phyloP scores from a whole-genome alignment of 2,113 vertebrate species.

The Heterotis niloticus region DNA sequence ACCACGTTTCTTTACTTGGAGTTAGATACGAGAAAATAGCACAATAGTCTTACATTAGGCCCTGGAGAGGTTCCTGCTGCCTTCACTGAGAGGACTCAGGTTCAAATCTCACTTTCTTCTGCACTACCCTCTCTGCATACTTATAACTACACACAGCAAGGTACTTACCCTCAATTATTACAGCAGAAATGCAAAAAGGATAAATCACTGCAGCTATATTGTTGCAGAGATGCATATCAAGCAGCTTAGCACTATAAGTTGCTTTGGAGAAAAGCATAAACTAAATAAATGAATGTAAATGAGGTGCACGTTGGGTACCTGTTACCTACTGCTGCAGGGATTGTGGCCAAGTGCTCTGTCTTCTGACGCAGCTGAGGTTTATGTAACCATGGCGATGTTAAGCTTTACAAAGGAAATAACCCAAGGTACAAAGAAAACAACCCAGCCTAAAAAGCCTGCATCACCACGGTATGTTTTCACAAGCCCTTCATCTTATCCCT shows the following conservation, averaged over 20 bases:
- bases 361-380: constrained; percentile 5
- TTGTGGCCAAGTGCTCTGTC: background rate
- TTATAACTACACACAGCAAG: too few species aligned
- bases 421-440: background rate
- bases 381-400: background rate
- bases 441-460: background rate
- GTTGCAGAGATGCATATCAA: too few species aligned
- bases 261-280: too few species aligned
- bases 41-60: background rate
- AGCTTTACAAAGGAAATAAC: background rate
- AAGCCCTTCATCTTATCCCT: background rate
- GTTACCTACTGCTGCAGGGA: background rate
- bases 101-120: too few species aligned
- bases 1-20: background rate
- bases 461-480: background rate
- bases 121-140: too few species aligned
- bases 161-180: too few species aligned
- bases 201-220: too few species aligned
- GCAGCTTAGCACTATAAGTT: too few species aligned
- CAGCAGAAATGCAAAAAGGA: too few species aligned
- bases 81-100: too few species aligned
- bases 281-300: too few species aligned
- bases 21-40: background rate
- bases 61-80: too few species aligned
- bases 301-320: background rate